Base-by-base conservation (phyloP, 2,797 vertebrate genomes). In the Megalops cyprinoides region DNA sequence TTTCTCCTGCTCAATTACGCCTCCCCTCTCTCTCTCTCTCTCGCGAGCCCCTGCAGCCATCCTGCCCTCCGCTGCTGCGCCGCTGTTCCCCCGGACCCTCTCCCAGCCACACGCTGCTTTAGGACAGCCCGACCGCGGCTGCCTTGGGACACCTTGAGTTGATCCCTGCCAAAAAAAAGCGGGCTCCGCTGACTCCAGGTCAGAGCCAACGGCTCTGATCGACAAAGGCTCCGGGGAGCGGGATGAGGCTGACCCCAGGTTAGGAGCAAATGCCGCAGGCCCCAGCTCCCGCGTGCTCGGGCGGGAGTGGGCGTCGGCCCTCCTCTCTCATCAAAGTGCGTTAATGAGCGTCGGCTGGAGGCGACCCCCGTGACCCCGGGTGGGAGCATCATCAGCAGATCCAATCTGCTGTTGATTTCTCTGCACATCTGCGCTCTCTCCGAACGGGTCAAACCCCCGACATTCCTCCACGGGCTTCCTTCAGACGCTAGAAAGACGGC, bases 371-470 rank as follows among this genome's bases (percentile, higher is more conserved):
- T 85, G 76, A 81, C 82, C 84, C 84, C 79, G 81, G 79, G 88
- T 88, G 82, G 82, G 51, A 82, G 78, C 75, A 85, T 25, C 79
- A 81, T 73, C 80, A 87, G 82, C 79, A 83, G 78, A 82, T 84
- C 86, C 87, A 89, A 90, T 89, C 83, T 83, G 82, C 46, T 87
- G 90, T 89, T 86, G 88, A 90, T 91, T 90, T 88, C 60, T 78
- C n/a, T 67, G 12, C 78, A 25, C 44, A 12, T 49, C 4, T 69
- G 37, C 37, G 15, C 15, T 67, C 37, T 67, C 28, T 1, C 5
- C 15, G 18, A 14, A 34, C 14, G 31, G 28, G 2, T 31, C 5
- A 39, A 69, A 23, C 34, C 18, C 34, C 4, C 69, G 37, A 3
- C 4, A 58, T 31, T 62, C 58, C 15, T 12, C 37, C 42, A 18